Evolutionary conservation across 2,888 invertebrate species (phyloP).

Genomic region (Apodemia zela): DNA sequence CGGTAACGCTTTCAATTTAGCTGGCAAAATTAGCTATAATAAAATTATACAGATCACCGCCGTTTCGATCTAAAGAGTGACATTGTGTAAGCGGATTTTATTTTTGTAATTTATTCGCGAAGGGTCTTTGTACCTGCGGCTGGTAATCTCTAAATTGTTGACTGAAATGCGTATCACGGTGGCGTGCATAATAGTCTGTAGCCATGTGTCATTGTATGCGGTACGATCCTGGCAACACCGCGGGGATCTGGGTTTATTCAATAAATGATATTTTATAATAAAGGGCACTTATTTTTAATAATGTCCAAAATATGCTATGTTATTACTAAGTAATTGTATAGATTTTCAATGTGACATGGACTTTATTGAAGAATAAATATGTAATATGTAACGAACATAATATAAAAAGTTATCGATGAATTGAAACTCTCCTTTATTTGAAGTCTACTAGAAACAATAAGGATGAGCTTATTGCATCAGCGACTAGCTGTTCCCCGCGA

Average conservation of each 20-base stretch:
- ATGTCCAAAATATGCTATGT: neutral
- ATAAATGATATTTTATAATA: neutral
- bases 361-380: too few relatives aligned
- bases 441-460: too few relatives aligned
- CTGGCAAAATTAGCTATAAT: conserved; percentile 57
- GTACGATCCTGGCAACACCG: neutral
- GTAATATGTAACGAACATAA: too few relatives aligned
- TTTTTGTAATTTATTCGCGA: conserved; percentile 48
- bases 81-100: conserved; percentile 54
- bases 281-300: neutral
- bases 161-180: conserved; percentile 24
- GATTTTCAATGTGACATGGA: too few relatives aligned
- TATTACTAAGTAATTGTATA: too few relatives aligned
- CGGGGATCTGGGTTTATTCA: neutral
- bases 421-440: too few relatives aligned
- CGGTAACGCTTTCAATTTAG: conserved; percentile 53
- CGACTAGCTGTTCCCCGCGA: too few relatives aligned
- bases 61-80: conserved; percentile 39
- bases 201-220: neutral
- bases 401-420: too few relatives aligned
- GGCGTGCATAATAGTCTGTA: neutral
- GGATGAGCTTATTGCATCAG: too few relatives aligned
- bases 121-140: conserved; percentile 49
- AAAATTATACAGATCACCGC: conserved; percentile 72
- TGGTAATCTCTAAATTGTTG: conserved; percentile 45